These are phyloP conservation scores for Balearica regulorum DNA, from an alignment of 2,797 vertebrate species.

Conservation along the genomic window DNA sequence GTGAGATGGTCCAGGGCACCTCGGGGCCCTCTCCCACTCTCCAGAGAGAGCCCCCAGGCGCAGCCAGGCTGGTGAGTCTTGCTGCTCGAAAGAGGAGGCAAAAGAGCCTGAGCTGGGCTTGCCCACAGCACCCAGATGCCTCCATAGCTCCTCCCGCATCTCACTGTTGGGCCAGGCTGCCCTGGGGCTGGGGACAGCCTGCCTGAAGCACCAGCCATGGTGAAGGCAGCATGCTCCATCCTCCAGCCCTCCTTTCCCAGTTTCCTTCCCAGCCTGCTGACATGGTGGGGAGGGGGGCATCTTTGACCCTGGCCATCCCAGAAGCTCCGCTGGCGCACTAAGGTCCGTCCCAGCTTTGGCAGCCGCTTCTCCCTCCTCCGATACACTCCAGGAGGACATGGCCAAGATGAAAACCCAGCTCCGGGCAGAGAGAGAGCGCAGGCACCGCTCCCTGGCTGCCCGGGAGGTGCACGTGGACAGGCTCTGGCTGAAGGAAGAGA, in stretches of 20 bases:
- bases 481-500: background rate
- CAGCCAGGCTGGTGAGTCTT: background rate
- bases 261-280: background rate
- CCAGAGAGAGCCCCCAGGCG: accelerated
- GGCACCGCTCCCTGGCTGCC: background rate
- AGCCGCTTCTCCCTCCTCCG: background rate
- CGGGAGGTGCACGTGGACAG: background rate
- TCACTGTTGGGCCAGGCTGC: no score
- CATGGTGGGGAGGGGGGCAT: accelerated
- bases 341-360: background rate
- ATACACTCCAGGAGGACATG: background rate
- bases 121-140: background rate
- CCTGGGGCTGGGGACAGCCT: background rate
- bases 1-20: background rate
- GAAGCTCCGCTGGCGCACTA: background rate
- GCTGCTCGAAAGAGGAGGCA: background rate
- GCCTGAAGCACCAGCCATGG: background rate
- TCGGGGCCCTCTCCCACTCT: background rate
- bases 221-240: background rate
- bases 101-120: background rate
- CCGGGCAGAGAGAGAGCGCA: background rate
- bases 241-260: background rate
- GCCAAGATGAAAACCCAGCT: background rate
- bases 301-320: background rate
- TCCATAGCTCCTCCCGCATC: background rate